Percentiles rank a stretch among this genome's conserved stretches.
Evolutionary conservation across 2,888 invertebrate species (phyloP).

Genomic region (Chromoteleia sp.): DNA sequence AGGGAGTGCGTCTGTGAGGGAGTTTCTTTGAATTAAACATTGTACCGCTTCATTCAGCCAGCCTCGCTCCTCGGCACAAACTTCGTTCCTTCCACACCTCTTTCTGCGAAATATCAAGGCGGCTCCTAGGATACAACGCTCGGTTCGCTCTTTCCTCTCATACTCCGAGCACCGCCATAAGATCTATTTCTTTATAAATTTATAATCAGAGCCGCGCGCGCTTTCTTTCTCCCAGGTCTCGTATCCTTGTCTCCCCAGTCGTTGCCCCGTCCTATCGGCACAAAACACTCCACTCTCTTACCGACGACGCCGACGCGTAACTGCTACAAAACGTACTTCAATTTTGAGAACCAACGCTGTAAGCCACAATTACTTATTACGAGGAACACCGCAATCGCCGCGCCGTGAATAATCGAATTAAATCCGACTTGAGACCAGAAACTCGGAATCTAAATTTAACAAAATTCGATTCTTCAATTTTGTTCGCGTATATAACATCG

Average conservation of each 20-base stretch:
- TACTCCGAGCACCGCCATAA: conserved; percentile 36
- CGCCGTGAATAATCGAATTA: conserved; percentile 48
- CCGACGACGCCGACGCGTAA: conserved; percentile 17
- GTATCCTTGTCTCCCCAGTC: conserved; percentile 1
- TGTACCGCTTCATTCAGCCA: conserved; percentile 56
- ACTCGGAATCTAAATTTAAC: not conserved
- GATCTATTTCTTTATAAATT: conserved; percentile 69
- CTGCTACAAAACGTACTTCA: conserved; percentile 53
- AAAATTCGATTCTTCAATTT: conserved; percentile 1
- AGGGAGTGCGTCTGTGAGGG: conserved; percentile 41
- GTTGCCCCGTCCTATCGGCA: conserved; percentile 1
- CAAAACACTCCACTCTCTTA: conserved; percentile 53
- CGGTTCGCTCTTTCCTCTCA: conserved; percentile 12
- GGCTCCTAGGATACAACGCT: conserved; percentile 24
- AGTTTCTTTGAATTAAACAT: conserved; percentile 70
- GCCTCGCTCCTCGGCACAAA: conserved; percentile 31
- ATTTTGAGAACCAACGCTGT: conserved; percentile 12
- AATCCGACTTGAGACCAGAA: conserved; percentile 9
- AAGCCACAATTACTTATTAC: conserved; percentile 41
- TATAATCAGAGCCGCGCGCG: conserved; percentile 64
- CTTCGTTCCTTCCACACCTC: conserved; percentile 58
- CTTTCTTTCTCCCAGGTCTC: conserved; percentile 37
- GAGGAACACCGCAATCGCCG: conserved; percentile 33
- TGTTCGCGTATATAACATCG: too few species aligned
- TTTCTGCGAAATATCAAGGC: conserved; percentile 45